phyloP scores from a whole-genome alignment of 2,113 vertebrate genomes.

The Chionodraco myersi region DNA sequence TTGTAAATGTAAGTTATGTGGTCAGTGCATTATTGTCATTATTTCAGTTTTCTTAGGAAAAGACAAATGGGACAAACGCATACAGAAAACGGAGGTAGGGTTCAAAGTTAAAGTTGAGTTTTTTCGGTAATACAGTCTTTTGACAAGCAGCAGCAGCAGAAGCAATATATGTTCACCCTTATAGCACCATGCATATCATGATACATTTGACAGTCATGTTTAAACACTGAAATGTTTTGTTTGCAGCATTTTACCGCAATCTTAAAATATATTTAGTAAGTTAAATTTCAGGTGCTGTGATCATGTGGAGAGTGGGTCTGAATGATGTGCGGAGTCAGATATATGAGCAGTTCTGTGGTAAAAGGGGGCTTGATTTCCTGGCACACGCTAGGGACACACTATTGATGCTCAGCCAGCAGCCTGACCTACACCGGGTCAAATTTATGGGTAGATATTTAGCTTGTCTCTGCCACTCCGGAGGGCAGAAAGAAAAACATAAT shows the following conservation, averaged over 20 bases:
- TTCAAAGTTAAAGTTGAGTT: neutral
- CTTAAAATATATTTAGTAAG: constrained; percentile 51
- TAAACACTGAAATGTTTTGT: constrained; percentile 31
- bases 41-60: too few species aligned
- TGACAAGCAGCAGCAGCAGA: neutral
- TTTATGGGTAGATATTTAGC: constrained; percentile 72
- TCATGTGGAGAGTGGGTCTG: constrained; percentile 35
- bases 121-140: constrained; percentile 12
- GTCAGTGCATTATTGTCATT: too few species aligned
- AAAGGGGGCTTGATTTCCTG: constrained; percentile 52
- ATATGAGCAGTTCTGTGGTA: constrained; percentile 63
- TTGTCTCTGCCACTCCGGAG: constrained; percentile 66
- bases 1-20: too few species aligned
- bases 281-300: constrained; percentile 63
- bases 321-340: constrained; percentile 65
- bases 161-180: constrained; percentile 7
- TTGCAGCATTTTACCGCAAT: constrained; percentile 37
- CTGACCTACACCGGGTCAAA: constrained; percentile 61
- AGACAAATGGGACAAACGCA: neutral
- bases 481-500: constrained; percentile 73
- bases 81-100: neutral
- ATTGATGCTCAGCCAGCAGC: constrained; percentile 66
- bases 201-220: constrained; percentile 35
- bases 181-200: constrained; percentile 15
- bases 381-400: constrained; percentile 56